Evolutionary conservation across 2,113 vertebrate genomes (phyloP), one percentile per base, ranked within the genome.

Genomic region (Arvicanthis niloticus): DNA sequence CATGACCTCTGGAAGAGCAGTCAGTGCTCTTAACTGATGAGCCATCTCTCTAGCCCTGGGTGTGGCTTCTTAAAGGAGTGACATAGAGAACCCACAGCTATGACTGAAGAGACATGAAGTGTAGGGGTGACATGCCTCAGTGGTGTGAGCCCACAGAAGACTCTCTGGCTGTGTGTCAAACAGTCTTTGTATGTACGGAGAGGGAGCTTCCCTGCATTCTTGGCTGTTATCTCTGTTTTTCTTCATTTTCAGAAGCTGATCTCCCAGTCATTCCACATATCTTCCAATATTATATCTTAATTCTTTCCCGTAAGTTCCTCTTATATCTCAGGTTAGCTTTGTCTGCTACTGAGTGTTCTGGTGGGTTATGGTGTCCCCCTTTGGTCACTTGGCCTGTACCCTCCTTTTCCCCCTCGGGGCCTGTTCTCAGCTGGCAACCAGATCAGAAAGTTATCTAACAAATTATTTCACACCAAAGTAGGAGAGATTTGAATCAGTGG

Each of bases 391-490:
- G 95, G 26, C 7, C 34, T 89, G 26, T 53, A 3, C 29, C 72
- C 48, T 75, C 40, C 8, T 13, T 15, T 80, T 76, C 70, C 70
- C 56, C 5, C 37, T 34, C 8, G 21, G 58, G n/a, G 58, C 12
- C 67, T 72, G 78, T 65, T 89, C 65, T 89, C 51, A 56, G 31
- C 19, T 51, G 51, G 51, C 11, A 81, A 48, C 81, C 58, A 86
- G 65, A 87, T 76, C 77, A 80, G 53, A 91, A 96, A 89, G 42
- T 53, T 73, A 78, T 37, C 58, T n/a, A 37, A 86, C 56, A 91
- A 67, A 73, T 89, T 68, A 62, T 91, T 91, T 96, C 58, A 86
- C 85, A 92, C 85, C 81, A 29, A 91, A 6, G 48, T 86, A 24
- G 88, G 73, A 86, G 73, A 68, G 19, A 76, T 65, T 81, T 94